Percentiles rank a stretch among this genome's conserved stretches.
These are phyloP conservation scores for Misgurnus mizolepis DNA, from an alignment of 2,113 vertebrate species.

Conservation along the genomic window DNA sequence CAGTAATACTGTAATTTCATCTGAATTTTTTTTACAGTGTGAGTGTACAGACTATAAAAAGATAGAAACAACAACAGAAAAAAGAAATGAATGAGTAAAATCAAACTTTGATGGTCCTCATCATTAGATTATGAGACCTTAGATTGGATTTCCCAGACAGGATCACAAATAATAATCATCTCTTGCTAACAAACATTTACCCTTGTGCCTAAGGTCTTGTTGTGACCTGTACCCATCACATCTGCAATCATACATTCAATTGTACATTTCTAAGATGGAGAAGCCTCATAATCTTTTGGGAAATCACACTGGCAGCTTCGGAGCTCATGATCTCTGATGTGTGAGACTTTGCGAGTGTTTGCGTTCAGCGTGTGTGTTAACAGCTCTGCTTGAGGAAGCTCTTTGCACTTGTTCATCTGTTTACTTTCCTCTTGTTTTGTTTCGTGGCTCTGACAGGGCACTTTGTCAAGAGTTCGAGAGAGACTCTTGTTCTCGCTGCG, in stretches of 20 bases:
- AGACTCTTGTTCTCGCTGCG: constrained; percentile 1
- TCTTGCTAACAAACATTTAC: too few species aligned
- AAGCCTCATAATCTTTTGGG: constrained; percentile 13
- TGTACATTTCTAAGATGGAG: neutral
- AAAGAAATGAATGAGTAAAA: too few species aligned
- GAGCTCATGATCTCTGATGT: constrained; percentile 11
- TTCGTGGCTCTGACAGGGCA: constrained; percentile 3
- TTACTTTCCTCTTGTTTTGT: constrained; percentile 21
- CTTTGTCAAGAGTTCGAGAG: constrained; percentile 35
- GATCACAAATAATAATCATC: too few species aligned
- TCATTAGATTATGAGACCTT: too few species aligned
- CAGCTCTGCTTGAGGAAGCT: constrained; percentile 6
- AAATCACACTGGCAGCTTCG: neutral
- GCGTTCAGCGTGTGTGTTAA: neutral
- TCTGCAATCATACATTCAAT: neutral
- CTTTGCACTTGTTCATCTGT: constrained; percentile 22
- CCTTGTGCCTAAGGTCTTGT: neutral
- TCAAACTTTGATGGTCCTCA: too few species aligned
- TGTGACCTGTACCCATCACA: constrained; percentile 6
- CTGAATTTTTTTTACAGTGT: too few species aligned
- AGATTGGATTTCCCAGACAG: too few species aligned
- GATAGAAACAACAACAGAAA: too few species aligned
- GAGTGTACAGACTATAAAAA: too few species aligned
- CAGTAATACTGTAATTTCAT: too few species aligned
- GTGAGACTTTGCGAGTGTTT: neutral